Evolutionary conservation across 1,140 invertebrate species (phyloP).

Genomic region (Plutomurus gul): DNA sequence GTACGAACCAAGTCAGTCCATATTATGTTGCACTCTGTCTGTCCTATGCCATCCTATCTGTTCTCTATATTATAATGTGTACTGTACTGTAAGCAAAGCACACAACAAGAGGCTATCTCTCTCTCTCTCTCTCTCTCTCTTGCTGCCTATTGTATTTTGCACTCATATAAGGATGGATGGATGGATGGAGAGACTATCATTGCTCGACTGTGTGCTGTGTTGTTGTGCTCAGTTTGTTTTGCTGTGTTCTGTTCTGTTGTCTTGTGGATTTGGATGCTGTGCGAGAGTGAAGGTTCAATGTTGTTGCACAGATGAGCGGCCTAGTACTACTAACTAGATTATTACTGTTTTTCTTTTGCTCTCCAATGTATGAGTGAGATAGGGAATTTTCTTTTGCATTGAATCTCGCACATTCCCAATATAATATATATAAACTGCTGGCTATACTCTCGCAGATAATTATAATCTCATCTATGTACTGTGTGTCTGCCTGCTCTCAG

Average conservation of each 20-base stretch:
- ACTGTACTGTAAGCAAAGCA: neutral
- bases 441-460: neutral
- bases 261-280: neutral
- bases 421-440: neutral
- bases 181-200: neutral
- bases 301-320: conserved; percentile 31
- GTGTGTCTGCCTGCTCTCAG: too few relatives aligned
- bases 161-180: neutral
- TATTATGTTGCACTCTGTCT: too few relatives aligned
- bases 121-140: too few relatives aligned
- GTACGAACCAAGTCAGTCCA: too few relatives aligned
- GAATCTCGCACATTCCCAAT: neutral
- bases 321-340: conserved; percentile 34
- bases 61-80: too few relatives aligned
- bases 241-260: neutral
- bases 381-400: neutral
- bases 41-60: too few relatives aligned
- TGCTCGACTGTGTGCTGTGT: neutral
- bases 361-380: neutral
- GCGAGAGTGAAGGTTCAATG: conserved; percentile 33
- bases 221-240: neutral
- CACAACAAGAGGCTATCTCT: neutral
- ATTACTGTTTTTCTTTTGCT: conserved; percentile 16
- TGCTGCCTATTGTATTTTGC: neutral
- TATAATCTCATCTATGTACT: neutral